phyloP scores from a whole-genome alignment of 1,140 invertebrate genomes.

The Drosophila serrata region DNA sequence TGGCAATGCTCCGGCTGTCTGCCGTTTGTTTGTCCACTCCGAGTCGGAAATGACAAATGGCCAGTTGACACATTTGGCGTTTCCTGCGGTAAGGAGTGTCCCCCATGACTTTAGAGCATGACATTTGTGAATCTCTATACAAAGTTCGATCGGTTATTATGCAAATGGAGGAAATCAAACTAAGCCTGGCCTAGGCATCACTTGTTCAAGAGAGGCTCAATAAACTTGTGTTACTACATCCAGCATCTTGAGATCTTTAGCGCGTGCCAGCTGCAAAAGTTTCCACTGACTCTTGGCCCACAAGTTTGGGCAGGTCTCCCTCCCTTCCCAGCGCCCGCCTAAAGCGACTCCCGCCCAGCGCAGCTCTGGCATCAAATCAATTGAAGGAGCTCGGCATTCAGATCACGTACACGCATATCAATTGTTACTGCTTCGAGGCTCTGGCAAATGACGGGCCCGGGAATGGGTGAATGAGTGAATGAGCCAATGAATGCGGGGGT shows the following conservation, averaged over 20 bases:
- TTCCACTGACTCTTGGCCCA: constrained; percentile 11
- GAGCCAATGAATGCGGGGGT: constrained; percentile 25
- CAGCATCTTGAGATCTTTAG: constrained; percentile 21
- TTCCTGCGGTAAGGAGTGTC: constrained; percentile 25
- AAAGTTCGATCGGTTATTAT: constrained; percentile 1
- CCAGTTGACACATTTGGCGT: constrained; percentile 55
- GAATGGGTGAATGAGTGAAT: constrained; percentile 40
- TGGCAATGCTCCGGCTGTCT: constrained; percentile 33
- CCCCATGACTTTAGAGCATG: not conserved
- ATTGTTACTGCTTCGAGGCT: constrained; percentile 73
- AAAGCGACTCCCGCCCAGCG: constrained; percentile 31
- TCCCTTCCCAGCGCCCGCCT: too few species aligned
- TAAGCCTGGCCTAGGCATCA: not conserved
- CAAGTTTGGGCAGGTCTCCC: constrained; percentile 8
- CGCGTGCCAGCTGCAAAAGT: constrained; percentile 38
- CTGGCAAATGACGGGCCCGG: constrained; percentile 68
- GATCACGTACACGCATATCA: constrained; percentile 76
- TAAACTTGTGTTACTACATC: not conserved
- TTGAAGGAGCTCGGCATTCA: constrained; percentile 53
- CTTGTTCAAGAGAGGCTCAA: not conserved
- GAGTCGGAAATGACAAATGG: constrained; percentile 62
- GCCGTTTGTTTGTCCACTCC: constrained; percentile 52
- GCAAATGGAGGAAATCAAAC: not conserved
- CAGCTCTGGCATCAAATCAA: constrained; percentile 56
- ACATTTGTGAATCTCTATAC: not conserved